These are phyloP conservation scores for Pangasius larnaudii DNA, from an alignment of 2,797 vertebrate genomes.

Conservation along the genomic window DNA sequence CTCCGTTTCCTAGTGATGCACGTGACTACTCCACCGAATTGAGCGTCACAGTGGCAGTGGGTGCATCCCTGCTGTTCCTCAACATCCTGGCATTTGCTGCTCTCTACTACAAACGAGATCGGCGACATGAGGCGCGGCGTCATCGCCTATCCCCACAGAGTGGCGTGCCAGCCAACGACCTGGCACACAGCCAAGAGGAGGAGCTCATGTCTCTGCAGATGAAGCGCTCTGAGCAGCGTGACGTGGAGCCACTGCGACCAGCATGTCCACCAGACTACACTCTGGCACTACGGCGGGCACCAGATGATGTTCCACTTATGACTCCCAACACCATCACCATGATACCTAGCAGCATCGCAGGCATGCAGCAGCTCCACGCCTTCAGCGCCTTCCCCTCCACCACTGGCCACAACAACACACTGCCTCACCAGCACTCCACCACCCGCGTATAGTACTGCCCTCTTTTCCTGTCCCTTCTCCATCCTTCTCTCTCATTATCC, in stretches of 20 bases:
- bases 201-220: slow-evolving; percentile 93
- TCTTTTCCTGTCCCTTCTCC: slow-evolving; percentile 42
- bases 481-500: slow-evolving; percentile 36
- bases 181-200: slow-evolving; percentile 88
- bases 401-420: slow-evolving; percentile 90
- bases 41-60: slow-evolving; percentile 90
- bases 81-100: slow-evolving; percentile 93
- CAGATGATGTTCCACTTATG: slow-evolving; percentile 89
- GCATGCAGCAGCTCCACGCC: slow-evolving; percentile 89
- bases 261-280: slow-evolving; percentile 93
- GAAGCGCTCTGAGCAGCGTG: slow-evolving; percentile 84
- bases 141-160: slow-evolving; percentile 83
- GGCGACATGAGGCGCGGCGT: slow-evolving; percentile 86
- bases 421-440: slow-evolving; percentile 93
- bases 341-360: slow-evolving; percentile 87
- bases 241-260: slow-evolving; percentile 85
- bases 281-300: slow-evolving; percentile 86
- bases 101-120: slow-evolving; percentile 93
- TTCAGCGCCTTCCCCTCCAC: slow-evolving; percentile 87
- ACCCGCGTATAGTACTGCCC: slow-evolving; percentile 89
- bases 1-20: slow-evolving; percentile 83
- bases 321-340: slow-evolving; percentile 91
- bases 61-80: slow-evolving; percentile 91
- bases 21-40: slow-evolving; percentile 92
- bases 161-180: slow-evolving; percentile 80